Base-by-base conservation (phyloP, 2,888 invertebrate species). In the Noctua janthe region DNA sequence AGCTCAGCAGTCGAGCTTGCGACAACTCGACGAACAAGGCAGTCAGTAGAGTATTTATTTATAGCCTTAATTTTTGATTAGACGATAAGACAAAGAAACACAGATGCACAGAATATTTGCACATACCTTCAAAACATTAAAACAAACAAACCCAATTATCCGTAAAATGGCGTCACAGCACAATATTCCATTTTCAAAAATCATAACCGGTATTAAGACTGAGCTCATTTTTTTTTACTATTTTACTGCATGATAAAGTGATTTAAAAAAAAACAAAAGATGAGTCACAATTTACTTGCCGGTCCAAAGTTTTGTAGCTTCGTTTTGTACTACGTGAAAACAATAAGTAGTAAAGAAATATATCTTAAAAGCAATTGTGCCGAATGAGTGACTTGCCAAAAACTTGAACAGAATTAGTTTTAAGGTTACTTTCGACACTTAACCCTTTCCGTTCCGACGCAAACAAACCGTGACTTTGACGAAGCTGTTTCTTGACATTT, bases 351-450 rank as follows among this genome's bases (percentile, higher is more conserved):
- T 84, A 82, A 90, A 85, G 87, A 85, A 87, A 88, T 82, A 79
- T 76, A 84, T 81, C 80, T 87, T 70, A 80, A 90, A 90, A 90
- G 85, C 89, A 84, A 91, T 91, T 91, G 91, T 91, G 70, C 82
- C 67, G 80, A 90, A 86, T 81, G 86, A 88, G 84, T 93, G 93
- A 93, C 89, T 93, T 82, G 92, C 89, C 66, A 81, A 89, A 91
- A 90, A 88, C 80, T 87, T 75, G 10, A 78, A 81, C 85, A 90
- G 84, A 89, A 88, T 90, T 90, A 87, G 87, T 89, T 89, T 85
- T 83, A 84, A 90, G 79, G 87, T 89, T 91, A 87, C 89, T 87
- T 87, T 87, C 86, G 71, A 87, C 87, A 87, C 85, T 90, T 87
- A 92, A 91, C 91, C 91, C 91, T 91, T 90, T 76, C 56, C 80